Base-by-base conservation (phyloP, 37 sponge, comb jelly and placozoan species). In the Geodia barretti region DNA sequence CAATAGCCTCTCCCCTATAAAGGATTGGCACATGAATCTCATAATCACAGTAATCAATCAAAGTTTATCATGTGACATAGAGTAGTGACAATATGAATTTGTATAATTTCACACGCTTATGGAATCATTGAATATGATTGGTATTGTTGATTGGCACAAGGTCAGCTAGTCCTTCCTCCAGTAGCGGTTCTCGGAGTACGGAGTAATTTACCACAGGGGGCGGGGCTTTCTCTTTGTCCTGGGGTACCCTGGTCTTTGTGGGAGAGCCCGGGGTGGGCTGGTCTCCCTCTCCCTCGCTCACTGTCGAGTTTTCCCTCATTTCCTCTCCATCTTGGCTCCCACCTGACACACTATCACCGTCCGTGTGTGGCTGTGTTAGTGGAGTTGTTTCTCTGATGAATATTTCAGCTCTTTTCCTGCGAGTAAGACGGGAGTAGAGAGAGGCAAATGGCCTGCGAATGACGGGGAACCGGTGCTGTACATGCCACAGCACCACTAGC, bases 401-500 rank as follows among this genome's bases (percentile, higher is more conserved):
- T 14, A 47, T 14, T 17, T 14, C 14, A 8, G 67, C 31, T 17
- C 24, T 30, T 5, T 65, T 8, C 8, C 5, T 65, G 7, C 67
- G 28, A 65, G 19, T n/a, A 30, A 7, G 7, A n/a, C n/a, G n/a
- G 28, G 28, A 29, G 67, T 23, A 23, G 9, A 65, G 67, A 30
- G 67, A 65, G 19, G 7, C 5, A 5, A n/a, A 17, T 23, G 31
- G 7, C 24, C 54, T 7, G 54, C 54, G 54, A 14, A 47, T 47
- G 54, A 14, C 20, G 30, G 81, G 70, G 20, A 87, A 75, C 3
- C 76, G 76, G 24, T 68, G 61, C 40, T 66, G 72, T 28, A 84
- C 54, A 61, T 87, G 78, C 79, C 84, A 80, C 25, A 80, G 28
- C 4, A 81, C 1, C 20, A 81, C 61, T 0, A 37, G 32, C 24